A percentile compares a stretch with the other conserved stretches of the same genome.
These are phyloP conservation scores for Solen grandis DNA, from an alignment of 1,140 invertebrate species.

Conservation along the genomic window DNA sequence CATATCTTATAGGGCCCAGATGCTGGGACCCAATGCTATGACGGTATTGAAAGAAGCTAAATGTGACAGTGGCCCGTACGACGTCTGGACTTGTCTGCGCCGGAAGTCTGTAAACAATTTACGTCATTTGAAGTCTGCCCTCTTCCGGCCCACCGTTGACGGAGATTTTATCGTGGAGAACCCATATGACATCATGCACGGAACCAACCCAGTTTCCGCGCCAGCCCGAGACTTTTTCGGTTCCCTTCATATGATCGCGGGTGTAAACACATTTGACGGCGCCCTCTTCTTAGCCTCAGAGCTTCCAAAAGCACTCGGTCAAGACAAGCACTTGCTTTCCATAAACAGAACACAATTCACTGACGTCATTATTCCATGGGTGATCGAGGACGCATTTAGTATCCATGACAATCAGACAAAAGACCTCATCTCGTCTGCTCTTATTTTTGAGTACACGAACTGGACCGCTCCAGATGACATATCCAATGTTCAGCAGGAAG, in stretches of 20 bases:
- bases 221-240: slow-evolving; percentile 81
- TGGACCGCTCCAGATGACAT: slow-evolving; percentile 12
- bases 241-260: slow-evolving; percentile 85
- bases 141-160: slow-evolving; percentile 82
- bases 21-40: slow-evolving; percentile 25
- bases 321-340: background rate
- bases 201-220: slow-evolving; percentile 94
- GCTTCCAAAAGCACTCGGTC: background rate
- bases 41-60: background rate
- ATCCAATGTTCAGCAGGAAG: background rate
- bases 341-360: background rate
- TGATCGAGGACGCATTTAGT: background rate
- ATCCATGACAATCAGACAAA: background rate
- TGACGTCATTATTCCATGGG: background rate
- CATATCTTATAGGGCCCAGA: slow-evolving; percentile 75
- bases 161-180: background rate
- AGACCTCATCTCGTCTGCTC: background rate
- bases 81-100: slow-evolving; percentile 12
- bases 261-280: slow-evolving; percentile 27
- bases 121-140: background rate
- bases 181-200: slow-evolving; percentile 83
- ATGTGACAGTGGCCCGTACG: slow-evolving; percentile 23
- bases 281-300: background rate
- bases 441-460: slow-evolving; percentile 21
- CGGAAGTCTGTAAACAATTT: slow-evolving; percentile 1